Base-by-base conservation (phyloP, 2,797 vertebrate genomes). In the Melanotaenia nigrans region DNA sequence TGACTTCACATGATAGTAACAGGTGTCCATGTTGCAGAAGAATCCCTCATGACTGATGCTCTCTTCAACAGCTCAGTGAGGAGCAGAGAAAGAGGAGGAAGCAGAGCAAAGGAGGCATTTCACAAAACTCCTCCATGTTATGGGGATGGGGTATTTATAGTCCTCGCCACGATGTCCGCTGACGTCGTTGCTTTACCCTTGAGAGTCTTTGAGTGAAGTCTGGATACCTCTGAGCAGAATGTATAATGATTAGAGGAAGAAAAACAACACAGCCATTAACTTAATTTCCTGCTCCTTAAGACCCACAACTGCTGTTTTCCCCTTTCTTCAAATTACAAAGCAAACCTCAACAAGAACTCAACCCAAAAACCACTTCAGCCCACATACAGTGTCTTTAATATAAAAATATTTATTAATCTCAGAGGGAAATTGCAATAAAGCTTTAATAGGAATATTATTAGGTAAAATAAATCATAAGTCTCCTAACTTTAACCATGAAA, bases 151-250 rank as follows among this genome's bases (percentile, higher is more conserved):
- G 63, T 70, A 63, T 83, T 86, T 75, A 69, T 69, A 72, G 68
- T 55, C 60, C 22, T 69, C 5, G 33, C 61, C 14, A 63, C 13
- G 68, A 70, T 70, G 82, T 87, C 82, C 65, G 53, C 65, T 80
- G 77, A 67, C 65, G 14, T 72, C 8, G 4, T 25, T 2, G 9
- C 65, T 67, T 61, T 69, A 77, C 88, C 84, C 78, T 85, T 82
- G 83, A 85, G 81, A 78, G 74, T 82, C 77, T 74, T 32, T 79
- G 79, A 81, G 73, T 32, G 45, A 74, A 70, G 76, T 72, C 65
- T 79, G 60, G 58, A 67, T n/a, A 65, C 61, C 61, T 85, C 68
- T 57, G 68, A 90, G 77, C 62, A 49, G 81, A 87, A 84, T 86
- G 47, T 66, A 64, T 68, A 78, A 85, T 81, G 78, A 86, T 72